Evolutionary conservation across 2,113 vertebrate species (phyloP), one percentile per base, ranked within the genome.

Genomic region (Dipodomys stephensi): DNA sequence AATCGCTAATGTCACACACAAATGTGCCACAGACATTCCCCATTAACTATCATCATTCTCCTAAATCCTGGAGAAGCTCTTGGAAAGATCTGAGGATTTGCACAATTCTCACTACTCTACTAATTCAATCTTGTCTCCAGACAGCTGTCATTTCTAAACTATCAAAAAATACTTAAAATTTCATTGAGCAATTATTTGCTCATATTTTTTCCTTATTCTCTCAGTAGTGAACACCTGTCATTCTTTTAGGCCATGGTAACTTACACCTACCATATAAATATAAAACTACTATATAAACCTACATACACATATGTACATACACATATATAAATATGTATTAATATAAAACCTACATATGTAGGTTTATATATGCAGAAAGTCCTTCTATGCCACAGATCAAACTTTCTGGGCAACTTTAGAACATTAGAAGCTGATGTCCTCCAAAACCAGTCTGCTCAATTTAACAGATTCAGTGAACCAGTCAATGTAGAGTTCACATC

Each of bases 211-310:
- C 49, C 49, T 78, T 46, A 39, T 46, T 91, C 7, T 62, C 67
- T 91, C 65, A 78, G 46, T 22, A 87, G 27, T 79, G 23, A 35
- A 89, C 5, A 86, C 27, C 11, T 39, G 39, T 69, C n/a, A 88
- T 92, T 92, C 27, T 53, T 83, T 93, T 12, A 44, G n/a, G 28
- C 22, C 67, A 72, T 32, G 13, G 90, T 62, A 80, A 94, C 11
- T 68, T 57, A 90, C 64, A 18, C 25, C n/a, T 46, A 72, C 69
- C 57, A 46, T 22, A 57, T 57, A 18, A 57, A 57, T 57, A 53
- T 53, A 57, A 57, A 57, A 9, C 15, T 57, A 57, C 53, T 57
- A 57, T 18, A 57, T 57, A 57, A 57, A 57, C 16, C 53, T 18
- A 57, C 53, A 57, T 57, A 57, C 13, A 57, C 53, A 57, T 39